phyloP scores from a whole-genome alignment of 2,888 invertebrate species.

The Brachyptera risi region DNA sequence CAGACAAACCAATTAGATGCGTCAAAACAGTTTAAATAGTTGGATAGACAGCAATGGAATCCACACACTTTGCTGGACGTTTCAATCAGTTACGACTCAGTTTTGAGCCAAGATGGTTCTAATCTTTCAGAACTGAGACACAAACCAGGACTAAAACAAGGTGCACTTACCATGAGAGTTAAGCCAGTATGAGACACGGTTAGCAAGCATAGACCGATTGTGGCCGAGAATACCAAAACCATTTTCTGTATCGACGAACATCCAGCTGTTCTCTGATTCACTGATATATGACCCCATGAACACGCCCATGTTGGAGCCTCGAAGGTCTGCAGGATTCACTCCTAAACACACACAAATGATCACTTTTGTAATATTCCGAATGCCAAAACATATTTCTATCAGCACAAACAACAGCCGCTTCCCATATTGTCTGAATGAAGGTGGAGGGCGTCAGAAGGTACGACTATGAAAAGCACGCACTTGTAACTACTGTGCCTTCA shows the following conservation, averaged over 20 bases:
- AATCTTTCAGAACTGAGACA: no score
- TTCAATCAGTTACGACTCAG: no score
- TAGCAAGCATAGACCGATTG: conserved; percentile 56
- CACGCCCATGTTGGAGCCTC: conserved; percentile 46
- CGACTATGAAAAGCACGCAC: no score
- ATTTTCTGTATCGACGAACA: conserved; percentile 49
- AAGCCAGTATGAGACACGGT: conserved; percentile 57
- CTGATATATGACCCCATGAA: conserved; percentile 47
- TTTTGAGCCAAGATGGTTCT: no score
- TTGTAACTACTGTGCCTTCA: no score
- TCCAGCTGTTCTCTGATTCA: conserved; percentile 42
- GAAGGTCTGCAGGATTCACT: conserved; percentile 45
- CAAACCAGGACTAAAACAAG: no score
- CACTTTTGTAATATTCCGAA: no score
- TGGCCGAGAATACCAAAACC: conserved; percentile 67
- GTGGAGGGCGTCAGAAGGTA: no score
- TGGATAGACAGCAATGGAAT: no score
- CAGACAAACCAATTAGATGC: no score
- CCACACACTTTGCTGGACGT: no score
- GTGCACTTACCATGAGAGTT: conserved; percentile 52
- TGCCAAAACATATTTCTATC: background rate
- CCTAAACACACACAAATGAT: conserved; percentile 38
- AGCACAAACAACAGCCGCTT: background rate
- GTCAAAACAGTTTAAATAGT: no score
- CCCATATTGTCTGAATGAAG: background rate